Evolutionary conservation across 1,140 invertebrate genomes (phyloP), one percentile per base, ranked within the genome.

Genomic region (Rhopalosiphum padi): DNA sequence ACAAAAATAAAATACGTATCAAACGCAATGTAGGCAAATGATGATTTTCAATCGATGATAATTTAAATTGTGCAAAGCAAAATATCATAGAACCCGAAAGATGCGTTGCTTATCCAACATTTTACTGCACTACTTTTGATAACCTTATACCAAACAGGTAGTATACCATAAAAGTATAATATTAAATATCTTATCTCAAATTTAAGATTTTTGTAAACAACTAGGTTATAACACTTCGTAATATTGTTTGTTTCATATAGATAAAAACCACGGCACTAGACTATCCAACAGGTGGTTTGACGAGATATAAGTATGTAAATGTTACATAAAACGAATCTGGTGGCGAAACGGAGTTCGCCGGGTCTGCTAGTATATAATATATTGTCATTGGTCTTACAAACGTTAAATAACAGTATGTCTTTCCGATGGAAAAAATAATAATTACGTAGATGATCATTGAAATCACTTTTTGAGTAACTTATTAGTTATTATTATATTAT

Each of bases 121-220:
- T 77, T 11, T 91, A 91, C 30, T 91, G 90, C 21, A 5, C 37
- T n/a, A 91, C 60, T 15, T 9, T 91, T 22, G 60, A 91, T 5
- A 77, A 48, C 18, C 35, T 91, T 1, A 82, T 68, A 91, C 90
- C 37, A 5, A 91, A 43, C 21, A n/a, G 30, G 25, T 60, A 91
- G 41, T 91, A 91, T 21, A 91, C 60, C 1, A 91, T 91, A 77
- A 35, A 91, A 82, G 90, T 91, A 77, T 77, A 82, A 48, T 35
- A n/a, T 46, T 46, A 68, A 2, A n/a, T 23, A 46, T 48, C 43
- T 15, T 8, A 30, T 82, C 5, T 77, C 0, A 18, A 91, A 88
- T 88, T 37, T 9, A 30, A 90, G 7, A 5, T 43, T 23, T 41
- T 46, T 41, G 41, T 41, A 41, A 77, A 77, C 3, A 60, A 2